phyloP scores from a whole-genome alignment of 1,140 invertebrate species.

The Teleogryllus occipitalis region DNA sequence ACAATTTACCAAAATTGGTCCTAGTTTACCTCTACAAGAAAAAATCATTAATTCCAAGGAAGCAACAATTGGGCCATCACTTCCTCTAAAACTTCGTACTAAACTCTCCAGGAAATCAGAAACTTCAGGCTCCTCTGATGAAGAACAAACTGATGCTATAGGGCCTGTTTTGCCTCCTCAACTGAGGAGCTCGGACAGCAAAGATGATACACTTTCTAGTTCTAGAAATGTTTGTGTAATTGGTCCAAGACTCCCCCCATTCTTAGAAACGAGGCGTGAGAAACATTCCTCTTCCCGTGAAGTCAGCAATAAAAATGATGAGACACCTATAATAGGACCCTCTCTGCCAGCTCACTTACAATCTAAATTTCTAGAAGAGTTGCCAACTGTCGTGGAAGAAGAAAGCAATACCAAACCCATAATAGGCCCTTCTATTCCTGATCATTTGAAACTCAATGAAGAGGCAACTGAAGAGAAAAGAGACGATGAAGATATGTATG shows the following conservation, averaged over 20 bases:
- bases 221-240: constrained; percentile 15
- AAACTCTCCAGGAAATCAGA: not conserved
- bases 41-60: not conserved
- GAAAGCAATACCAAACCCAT: not conserved
- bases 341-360: not conserved
- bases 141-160: constrained; percentile 22
- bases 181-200: not conserved
- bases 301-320: constrained; percentile 18
- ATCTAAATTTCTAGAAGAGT: no score
- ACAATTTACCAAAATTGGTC: not conserved
- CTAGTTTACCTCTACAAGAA: not conserved
- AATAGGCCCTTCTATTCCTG: not conserved
- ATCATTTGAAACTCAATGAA: no score
- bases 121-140: not conserved
- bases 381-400: not conserved
- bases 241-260: constrained; percentile 41
- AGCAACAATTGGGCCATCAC: not conserved
- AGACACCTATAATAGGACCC: not conserved
- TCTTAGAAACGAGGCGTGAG: constrained; percentile 20
- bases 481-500: constrained; percentile 21
- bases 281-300: constrained; percentile 25
- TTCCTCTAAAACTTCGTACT: no score
- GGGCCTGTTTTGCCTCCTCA: constrained; percentile 29
- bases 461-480: no score
- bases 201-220: not conserved